Conservation (phyloP, 1,140 invertebrate genomes). For the Heliothis virescens region DNA sequence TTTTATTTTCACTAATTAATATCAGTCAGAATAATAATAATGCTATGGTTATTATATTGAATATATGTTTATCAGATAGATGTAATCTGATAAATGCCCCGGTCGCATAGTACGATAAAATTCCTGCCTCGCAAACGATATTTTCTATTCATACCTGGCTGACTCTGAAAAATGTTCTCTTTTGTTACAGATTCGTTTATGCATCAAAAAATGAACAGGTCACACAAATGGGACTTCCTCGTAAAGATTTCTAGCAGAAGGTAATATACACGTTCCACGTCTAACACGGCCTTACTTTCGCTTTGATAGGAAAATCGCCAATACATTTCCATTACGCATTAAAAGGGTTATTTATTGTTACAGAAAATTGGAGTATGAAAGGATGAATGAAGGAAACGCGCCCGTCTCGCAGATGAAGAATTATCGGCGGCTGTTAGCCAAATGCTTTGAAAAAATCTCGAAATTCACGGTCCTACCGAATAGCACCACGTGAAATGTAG, state of each 20-base stretch:
- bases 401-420: slow-evolving; percentile 57
- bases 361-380: slow-evolving; percentile 71
- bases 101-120: slow-evolving; percentile 10
- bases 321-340: slow-evolving; percentile 56
- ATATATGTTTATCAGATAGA: not conserved
- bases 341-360: slow-evolving; percentile 64
- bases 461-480: slow-evolving; percentile 52
- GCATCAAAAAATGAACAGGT: slow-evolving; percentile 67
- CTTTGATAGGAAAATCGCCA: slow-evolving; percentile 9
- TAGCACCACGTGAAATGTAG: slow-evolving; percentile 73
- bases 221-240: slow-evolving; percentile 64
- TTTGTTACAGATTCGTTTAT: slow-evolving; percentile 65
- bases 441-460: slow-evolving; percentile 52
- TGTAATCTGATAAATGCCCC: slow-evolving; percentile 19
- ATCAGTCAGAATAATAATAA: not conserved
- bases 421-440: slow-evolving; percentile 50
- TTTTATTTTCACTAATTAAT: not conserved
- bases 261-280: slow-evolving; percentile 58
- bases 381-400: slow-evolving; percentile 57
- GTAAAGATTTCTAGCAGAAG: slow-evolving; percentile 61
- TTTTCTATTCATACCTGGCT: slow-evolving; percentile 50
- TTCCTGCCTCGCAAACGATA: slow-evolving; percentile 10
- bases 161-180: slow-evolving; percentile 46
- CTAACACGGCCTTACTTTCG: slow-evolving; percentile 30
- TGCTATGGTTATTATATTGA: not conserved